Evolutionary conservation across 2,113 vertebrate genomes (phyloP).

Genomic region (Aix galericulata): DNA sequence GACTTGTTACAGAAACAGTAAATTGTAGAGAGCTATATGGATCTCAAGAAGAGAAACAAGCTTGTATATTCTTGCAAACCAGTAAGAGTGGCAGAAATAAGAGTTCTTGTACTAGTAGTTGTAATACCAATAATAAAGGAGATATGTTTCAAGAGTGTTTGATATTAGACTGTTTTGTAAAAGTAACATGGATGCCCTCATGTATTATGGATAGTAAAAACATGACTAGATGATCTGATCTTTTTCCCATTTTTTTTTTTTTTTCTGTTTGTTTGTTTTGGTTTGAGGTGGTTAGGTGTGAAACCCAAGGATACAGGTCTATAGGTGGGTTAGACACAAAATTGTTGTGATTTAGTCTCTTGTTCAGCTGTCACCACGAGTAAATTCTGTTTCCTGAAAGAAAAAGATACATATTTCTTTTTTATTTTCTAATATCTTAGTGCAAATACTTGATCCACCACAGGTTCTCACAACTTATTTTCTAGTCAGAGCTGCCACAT

Average conservation of each 20-base stretch:
- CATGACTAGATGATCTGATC: background rate
- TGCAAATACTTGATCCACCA: background rate
- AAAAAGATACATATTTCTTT: fast-evolving
- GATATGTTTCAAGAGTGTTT: background rate
- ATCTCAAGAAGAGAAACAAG: background rate
- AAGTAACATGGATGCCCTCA: too few species aligned
- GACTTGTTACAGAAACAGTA: background rate
- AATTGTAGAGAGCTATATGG: background rate
- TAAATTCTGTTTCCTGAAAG: background rate
- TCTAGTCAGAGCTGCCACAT: background rate
- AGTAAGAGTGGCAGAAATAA: background rate
- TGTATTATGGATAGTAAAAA: too few species aligned
- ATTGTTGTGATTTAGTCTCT: background rate
- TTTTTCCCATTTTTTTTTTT: background rate
- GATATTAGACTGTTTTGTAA: background rate
- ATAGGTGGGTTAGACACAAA: background rate
- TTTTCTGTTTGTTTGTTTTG: background rate
- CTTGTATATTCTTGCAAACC: background rate
- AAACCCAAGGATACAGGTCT: background rate
- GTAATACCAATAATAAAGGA: background rate
- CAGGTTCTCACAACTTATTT: background rate
- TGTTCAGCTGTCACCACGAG: background rate
- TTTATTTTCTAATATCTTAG: background rate
- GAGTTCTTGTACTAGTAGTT: background rate
- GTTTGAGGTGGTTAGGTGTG: background rate